Base-by-base conservation (phyloP, 2,888 invertebrate species). In the Lasius fuliginosus region DNA sequence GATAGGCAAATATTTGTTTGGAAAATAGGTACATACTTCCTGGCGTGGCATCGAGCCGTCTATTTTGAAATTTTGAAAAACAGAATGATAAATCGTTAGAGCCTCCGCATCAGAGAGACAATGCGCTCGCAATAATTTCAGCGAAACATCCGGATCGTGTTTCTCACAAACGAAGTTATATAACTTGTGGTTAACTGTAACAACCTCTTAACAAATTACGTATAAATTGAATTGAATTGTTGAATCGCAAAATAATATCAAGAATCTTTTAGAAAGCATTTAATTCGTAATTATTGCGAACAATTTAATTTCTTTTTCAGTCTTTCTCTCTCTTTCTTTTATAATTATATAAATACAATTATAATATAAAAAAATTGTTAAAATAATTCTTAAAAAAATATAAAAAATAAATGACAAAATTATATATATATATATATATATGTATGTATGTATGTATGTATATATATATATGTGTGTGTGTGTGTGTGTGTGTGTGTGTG, bases 1-100 rank as follows among this genome's bases (percentile, higher is more conserved):
- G 1, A n/a, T 15, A 12, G n/a, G 33, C 68, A 81, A 85, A 88
- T 81, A 83, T 89, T 85, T 88, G 75, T 60, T 87, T 3, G 12
- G 18, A 69, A 12, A 30, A 3, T 8, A 5, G 0, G 4, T 33
- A 36, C 3, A 36, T 36, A 36, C 5, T 77, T 12, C 49, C 62
- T 46, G 8, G 40, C 58, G 15, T n/a, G 18, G 40, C 60, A 75
- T 83, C 56, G 23, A 68, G 18, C 30, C 30, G 15, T 65, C 67
- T 81, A 65, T 77, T 73, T 71, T 42, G 23, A 49, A 60, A 36
- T 33, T 79, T 79, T 64, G n/a, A 49, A 75, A 81, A 88, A 86
- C 75, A 77, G 36, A 33, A 18, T 42, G 11, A 56, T 49, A 68
- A 82, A 82, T 82, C 15, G 12, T 33, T 71, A 46, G 42, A 65